Base-by-base conservation (phyloP, 2,113 vertebrate genomes). In the Calypte anna region DNA sequence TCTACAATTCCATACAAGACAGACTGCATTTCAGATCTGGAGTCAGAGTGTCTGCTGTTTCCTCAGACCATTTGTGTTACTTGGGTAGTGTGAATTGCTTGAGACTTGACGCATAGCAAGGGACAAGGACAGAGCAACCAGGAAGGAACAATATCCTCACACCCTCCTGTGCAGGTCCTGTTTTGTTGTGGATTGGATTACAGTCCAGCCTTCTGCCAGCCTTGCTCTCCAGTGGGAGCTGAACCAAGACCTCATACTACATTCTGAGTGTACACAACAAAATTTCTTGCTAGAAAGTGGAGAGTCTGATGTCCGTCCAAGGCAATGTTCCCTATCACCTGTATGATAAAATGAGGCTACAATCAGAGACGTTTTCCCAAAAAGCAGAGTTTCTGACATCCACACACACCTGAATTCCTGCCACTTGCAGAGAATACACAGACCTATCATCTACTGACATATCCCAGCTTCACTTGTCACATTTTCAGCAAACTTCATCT, bases 401-500 rank as follows among this genome's bases (percentile, higher is more conserved):
- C 7, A 1, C 0, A 2, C 55, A 21, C 51, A 55, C 28, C 78
- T 90, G 72, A 95, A 88, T 66, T 87, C 53, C 70, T 70, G 38
- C 38, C 30, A 11, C 30, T 77, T 59, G n/a, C 28, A 67, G 33
- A 2, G 0, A 57, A 12, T 19, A 48, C 88, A 78, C 61, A 88
- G 44, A 38, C 33, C 0, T 0, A 44, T 90, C 8, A 1, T 67
- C 48, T 91, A 14, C 15, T 93, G 85, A 81, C 53, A 25, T 82
- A 88, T 90, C 64, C 75, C 82, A 66, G 43, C 48, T 86, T 96
- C 2, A 3, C 55, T 53, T 96, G 88, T 88, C 88, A 67, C 24
- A 86, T 92, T 86, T 88, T 68, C 43, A 61, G 59, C 55, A 69
- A 85, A 77, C 55, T 91, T 94, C 67, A 63, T 88, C 85, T 88